phyloP scores from a whole-genome alignment of 2,888 invertebrate species.

The Pteria penguin region DNA sequence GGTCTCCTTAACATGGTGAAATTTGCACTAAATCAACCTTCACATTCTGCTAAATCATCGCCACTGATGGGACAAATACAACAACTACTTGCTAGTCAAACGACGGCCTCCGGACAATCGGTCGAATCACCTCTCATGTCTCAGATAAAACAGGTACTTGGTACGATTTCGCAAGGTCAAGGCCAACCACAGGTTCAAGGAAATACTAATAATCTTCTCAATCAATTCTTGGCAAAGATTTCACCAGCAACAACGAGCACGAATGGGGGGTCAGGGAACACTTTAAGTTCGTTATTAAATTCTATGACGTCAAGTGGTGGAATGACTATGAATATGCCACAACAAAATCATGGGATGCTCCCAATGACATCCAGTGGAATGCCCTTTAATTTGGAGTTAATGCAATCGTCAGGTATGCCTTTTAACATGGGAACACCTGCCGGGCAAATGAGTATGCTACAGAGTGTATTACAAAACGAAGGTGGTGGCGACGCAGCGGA shows the following conservation, averaged over 20 bases:
- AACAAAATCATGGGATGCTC: not conserved
- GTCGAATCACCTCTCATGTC: not conserved
- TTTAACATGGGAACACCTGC: not conserved
- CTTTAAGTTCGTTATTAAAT: not conserved
- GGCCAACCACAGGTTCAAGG: not conserved
- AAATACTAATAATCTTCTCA: not conserved
- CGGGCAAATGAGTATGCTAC: not conserved
- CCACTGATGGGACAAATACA: not conserved
- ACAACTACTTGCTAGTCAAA: not conserved
- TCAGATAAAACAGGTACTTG: not conserved
- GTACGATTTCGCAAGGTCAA: not conserved
- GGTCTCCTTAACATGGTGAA: not conserved
- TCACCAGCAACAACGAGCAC: not conserved
- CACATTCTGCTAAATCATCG: not conserved
- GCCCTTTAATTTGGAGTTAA: not conserved
- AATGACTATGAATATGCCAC: too few relatives aligned
- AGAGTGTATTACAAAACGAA: not conserved
- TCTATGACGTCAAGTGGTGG: not conserved
- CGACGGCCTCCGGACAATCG: not conserved
- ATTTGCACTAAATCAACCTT: not conserved
- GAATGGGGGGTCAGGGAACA: not conserved
- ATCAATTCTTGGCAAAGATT: not conserved
- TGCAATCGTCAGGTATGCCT: not conserved
- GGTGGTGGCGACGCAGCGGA: not conserved
- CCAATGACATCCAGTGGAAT: not conserved